These are phyloP conservation scores for Oreochromis grahami DNA, from an alignment of 2,797 vertebrate species.

Conservation along the genomic window DNA sequence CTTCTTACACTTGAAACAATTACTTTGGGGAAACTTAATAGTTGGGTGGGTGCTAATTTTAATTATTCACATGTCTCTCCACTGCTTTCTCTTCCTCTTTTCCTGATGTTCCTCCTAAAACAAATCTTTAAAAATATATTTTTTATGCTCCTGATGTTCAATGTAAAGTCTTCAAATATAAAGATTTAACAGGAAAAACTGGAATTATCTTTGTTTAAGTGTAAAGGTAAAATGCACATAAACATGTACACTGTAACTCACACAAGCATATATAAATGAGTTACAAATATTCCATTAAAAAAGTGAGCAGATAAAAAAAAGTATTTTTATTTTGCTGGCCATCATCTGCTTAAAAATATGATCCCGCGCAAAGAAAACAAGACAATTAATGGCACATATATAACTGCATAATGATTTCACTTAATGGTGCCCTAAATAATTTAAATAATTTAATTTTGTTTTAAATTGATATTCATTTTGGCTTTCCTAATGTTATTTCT, in stretches of 20 bases:
- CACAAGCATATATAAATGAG: not conserved
- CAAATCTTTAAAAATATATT: not conserved
- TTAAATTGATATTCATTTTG: not conserved
- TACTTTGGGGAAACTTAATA: not conserved
- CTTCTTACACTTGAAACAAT: not conserved
- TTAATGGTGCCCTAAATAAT: not conserved
- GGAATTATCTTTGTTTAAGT: not conserved
- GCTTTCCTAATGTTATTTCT: not conserved
- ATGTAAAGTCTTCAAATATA: not conserved
- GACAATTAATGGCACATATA: not conserved
- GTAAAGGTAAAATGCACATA: not conserved
- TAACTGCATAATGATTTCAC: not conserved
- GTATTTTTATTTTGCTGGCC: not conserved
- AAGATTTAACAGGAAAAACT: not conserved
- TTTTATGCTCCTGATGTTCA: not conserved
- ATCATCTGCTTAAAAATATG: not conserved
- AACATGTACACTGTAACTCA: not conserved
- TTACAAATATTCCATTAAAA: not conserved
- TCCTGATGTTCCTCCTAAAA: not conserved
- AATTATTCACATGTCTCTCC: not conserved
- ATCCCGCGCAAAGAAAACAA: not conserved
- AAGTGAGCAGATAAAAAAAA: not conserved
- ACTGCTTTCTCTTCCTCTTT: not conserved
- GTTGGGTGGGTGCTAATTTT: not conserved
- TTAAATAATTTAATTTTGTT: not conserved